phyloP scores from a whole-genome alignment of 2,797 vertebrate species.

The Hemibagrus guttatus region DNA sequence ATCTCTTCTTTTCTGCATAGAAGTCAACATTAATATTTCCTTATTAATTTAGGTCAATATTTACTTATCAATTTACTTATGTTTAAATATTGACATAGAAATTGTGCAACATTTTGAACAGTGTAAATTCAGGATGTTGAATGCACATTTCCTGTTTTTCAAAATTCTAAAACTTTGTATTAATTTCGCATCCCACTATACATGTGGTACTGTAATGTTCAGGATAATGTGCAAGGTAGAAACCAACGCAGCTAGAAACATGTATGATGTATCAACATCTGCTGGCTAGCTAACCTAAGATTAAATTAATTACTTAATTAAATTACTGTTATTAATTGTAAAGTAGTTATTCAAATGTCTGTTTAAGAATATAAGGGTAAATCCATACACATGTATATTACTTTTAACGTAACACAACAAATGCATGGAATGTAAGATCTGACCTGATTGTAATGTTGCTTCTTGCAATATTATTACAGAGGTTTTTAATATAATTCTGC shows the following conservation, averaged over 20 bases:
- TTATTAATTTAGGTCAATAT: neutral
- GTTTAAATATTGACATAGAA: neutral
- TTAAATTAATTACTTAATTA: too few species aligned
- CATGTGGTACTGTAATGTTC: neutral
- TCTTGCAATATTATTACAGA: neutral
- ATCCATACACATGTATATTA: neutral
- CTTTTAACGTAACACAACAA: neutral
- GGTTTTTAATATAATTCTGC: neutral
- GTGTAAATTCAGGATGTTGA: neutral
- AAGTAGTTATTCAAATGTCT: too few species aligned
- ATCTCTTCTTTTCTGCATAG: neutral
- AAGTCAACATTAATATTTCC: neutral
- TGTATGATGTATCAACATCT: neutral
- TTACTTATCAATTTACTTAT: neutral
- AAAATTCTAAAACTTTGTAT: neutral
- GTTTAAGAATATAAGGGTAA: neutral
- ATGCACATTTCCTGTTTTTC: slow-evolving; percentile 2
- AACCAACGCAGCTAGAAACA: neutral
- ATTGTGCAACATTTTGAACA: neutral
- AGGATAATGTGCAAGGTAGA: neutral
- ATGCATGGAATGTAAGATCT: neutral
- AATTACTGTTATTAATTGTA: too few species aligned
- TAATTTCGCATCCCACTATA: neutral
- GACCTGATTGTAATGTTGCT: neutral
- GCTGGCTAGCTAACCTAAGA: neutral